Evolutionary conservation across 2,888 invertebrate genomes (phyloP).

Genomic region (Danaus chrysippus): DNA sequence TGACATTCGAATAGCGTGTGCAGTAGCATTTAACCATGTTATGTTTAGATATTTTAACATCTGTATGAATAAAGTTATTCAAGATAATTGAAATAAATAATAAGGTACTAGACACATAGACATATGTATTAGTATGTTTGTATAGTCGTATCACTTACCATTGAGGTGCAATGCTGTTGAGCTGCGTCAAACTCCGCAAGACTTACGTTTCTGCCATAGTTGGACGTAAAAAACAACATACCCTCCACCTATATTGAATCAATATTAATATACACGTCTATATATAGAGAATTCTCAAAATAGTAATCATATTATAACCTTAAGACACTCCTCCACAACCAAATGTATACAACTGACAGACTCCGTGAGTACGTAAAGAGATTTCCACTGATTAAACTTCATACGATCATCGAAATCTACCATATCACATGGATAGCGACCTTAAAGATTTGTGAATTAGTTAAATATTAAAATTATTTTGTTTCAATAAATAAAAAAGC

Average conservation of each 20-base stretch:
- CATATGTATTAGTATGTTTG: not conserved
- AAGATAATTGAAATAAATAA: not conserved
- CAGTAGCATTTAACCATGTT: slow-evolving; percentile 83
- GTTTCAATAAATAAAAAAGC: not conserved
- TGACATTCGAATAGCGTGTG: slow-evolving; percentile 84
- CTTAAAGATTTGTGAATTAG: slow-evolving; percentile 36
- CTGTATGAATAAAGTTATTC: slow-evolving; percentile 40
- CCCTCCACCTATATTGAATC: slow-evolving; percentile 63
- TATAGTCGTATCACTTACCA: slow-evolving; percentile 54
- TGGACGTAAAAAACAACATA: slow-evolving; percentile 82
- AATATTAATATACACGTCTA: not conserved
- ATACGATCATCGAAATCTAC: slow-evolving; percentile 67
- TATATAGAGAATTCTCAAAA: no score
- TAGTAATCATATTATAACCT: slow-evolving; percentile 46
- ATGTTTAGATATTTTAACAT: slow-evolving; percentile 80
- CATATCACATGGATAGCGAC: slow-evolving; percentile 72
- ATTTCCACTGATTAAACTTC: slow-evolving; percentile 79
- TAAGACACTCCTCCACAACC: slow-evolving; percentile 81
- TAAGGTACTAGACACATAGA: not conserved
- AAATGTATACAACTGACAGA: slow-evolving; percentile 78
- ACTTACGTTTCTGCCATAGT: slow-evolving; percentile 81
- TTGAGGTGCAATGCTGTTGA: slow-evolving; percentile 80
- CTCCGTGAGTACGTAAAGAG: slow-evolving; percentile 80
- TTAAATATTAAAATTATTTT: no score
- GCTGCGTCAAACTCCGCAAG: slow-evolving; percentile 84